phyloP scores from a whole-genome alignment of 2,888 invertebrate species.

The Andrena fulva region DNA sequence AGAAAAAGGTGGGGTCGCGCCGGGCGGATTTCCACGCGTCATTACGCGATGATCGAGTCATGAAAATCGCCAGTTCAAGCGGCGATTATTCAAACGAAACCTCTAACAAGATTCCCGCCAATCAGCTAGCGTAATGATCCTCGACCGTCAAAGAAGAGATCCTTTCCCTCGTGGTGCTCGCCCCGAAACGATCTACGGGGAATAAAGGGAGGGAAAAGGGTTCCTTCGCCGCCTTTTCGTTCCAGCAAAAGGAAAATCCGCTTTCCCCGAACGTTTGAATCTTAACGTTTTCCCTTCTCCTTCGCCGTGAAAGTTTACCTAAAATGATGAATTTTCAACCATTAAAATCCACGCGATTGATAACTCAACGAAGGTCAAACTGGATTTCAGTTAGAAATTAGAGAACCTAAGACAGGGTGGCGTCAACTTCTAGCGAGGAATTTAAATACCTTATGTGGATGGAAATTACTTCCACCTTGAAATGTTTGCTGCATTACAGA shows the following conservation, averaged over 20 bases:
- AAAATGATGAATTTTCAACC: background rate
- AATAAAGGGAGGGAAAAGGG: slow-evolving; percentile 56
- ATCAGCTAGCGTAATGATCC: slow-evolving; percentile 80
- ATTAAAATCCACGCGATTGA: background rate
- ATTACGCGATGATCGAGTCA: slow-evolving; percentile 83
- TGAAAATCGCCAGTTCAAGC: slow-evolving; percentile 81
- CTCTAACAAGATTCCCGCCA: slow-evolving; percentile 83
- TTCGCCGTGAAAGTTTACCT: background rate
- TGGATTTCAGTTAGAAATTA: background rate
- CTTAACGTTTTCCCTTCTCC: background rate
- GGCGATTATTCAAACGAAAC: slow-evolving; percentile 83
- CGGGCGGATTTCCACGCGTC: slow-evolving; percentile 80
- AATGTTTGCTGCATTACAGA: no score
- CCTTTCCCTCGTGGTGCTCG: slow-evolving; percentile 48
- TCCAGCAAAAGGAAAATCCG: slow-evolving; percentile 31
- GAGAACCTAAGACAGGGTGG: background rate
- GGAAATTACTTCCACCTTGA: no score
- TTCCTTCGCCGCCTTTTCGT: slow-evolving; percentile 50
- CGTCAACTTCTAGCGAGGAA: no score
- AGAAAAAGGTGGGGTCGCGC: slow-evolving; percentile 24
- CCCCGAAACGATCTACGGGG: slow-evolving; percentile 45
- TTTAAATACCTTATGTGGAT: no score
- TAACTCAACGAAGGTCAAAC: background rate
- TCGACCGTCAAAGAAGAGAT: slow-evolving; percentile 67
- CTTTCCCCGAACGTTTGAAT: slow-evolving; percentile 15